Conservation (phyloP, 64 coral and sea anemone species). For the Pocillopora verrucosa region DNA sequence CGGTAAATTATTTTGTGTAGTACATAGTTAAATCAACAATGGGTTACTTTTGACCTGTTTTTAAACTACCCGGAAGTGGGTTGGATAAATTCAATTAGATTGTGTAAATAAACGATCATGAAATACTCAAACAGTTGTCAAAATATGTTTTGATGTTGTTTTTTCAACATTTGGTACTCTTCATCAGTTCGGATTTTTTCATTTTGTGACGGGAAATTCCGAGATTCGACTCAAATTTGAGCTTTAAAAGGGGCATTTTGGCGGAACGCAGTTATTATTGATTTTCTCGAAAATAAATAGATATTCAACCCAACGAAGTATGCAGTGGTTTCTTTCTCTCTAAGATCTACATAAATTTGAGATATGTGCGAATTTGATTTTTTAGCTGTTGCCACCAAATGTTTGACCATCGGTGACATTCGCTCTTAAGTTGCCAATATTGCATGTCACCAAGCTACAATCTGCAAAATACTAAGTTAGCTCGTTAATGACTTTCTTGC, state of each 20-base stretch:
- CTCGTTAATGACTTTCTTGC: no score
- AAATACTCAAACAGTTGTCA: background rate
- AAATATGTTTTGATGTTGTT: background rate
- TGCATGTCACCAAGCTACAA: no score
- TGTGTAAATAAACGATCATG: slow-evolving; percentile 11
- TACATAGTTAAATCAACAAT: slow-evolving; percentile 7
- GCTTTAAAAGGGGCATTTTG: slow-evolving; percentile 11
- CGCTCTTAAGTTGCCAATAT: no score
- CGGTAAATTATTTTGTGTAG: background rate
- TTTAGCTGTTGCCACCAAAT: background rate
- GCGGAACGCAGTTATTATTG: no score
- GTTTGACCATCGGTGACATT: no score
- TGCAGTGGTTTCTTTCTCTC: background rate
- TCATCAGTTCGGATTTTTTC: background rate
- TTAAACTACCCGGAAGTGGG: slow-evolving; percentile 17
- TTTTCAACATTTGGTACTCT: background rate
- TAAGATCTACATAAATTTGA: background rate
- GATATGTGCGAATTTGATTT: background rate
- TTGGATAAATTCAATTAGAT: background rate
- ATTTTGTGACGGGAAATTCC: background rate
- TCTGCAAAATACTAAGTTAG: no score
- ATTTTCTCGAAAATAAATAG: background rate
- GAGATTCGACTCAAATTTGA: slow-evolving; percentile 21
- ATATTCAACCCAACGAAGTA: background rate
- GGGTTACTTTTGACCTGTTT: background rate